Evolutionary conservation across 2,888 invertebrate genomes (phyloP).

Genomic region (Eupithecia exiguata): DNA sequence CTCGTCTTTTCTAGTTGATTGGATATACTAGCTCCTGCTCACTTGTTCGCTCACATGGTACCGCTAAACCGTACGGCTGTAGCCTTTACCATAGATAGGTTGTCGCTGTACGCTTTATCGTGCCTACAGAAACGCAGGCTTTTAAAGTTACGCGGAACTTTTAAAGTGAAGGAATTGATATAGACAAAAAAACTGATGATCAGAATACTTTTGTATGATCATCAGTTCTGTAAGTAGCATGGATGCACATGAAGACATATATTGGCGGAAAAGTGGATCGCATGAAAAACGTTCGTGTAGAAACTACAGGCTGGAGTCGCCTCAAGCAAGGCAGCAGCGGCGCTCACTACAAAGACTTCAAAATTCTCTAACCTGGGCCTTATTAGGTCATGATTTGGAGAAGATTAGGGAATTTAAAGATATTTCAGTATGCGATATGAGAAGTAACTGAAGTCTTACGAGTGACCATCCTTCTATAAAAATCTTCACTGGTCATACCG

Average conservation of each 20-base stretch:
- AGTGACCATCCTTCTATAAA: no score
- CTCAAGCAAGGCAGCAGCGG: background rate
- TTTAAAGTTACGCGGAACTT: background rate
- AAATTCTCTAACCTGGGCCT: background rate
- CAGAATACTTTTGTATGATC: background rate
- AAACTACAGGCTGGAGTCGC: background rate
- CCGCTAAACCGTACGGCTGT: background rate
- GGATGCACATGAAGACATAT: background rate
- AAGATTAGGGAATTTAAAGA: no score
- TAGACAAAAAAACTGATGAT: background rate
- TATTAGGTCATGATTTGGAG: no score
- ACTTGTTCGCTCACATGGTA: background rate
- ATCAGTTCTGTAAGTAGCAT: no score
- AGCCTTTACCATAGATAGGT: background rate
- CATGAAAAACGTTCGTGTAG: background rate
- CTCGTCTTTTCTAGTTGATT: background rate
- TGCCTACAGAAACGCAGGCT: background rate
- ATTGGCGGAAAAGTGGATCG: background rate
- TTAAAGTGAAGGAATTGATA: background rate
- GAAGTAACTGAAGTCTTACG: no score
- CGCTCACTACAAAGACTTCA: background rate
- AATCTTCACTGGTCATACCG: no score
- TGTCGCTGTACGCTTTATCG: background rate
- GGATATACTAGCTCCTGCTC: background rate
- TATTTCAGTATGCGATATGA: no score